Conservation (phyloP, 2,113 vertebrate species). For the Centropus unirufus region DNA sequence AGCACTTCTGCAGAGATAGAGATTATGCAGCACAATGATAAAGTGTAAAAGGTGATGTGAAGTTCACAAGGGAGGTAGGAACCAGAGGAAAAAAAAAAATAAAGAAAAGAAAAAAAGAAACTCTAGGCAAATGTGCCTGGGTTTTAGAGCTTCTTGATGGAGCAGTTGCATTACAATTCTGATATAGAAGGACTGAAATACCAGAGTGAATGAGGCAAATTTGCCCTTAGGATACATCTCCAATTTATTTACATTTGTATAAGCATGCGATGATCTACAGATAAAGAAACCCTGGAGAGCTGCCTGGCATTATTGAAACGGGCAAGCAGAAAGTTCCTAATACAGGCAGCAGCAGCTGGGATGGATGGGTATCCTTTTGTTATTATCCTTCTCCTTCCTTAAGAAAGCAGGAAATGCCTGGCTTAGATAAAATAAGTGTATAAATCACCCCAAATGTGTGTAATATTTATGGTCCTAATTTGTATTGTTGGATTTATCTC, state of each 20-base stretch:
- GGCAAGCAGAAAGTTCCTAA: background rate
- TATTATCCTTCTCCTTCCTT: background rate
- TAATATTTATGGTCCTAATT: constrained; percentile 53
- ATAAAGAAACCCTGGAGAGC: background rate
- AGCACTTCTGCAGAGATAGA: background rate
- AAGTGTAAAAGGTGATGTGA: constrained; percentile 39
- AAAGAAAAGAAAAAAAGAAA: background rate
- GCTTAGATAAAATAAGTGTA: constrained; percentile 19
- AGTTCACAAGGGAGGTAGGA: background rate
- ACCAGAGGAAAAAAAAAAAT: background rate
- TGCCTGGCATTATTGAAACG: rapidly evolving
- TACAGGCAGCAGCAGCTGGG: background rate
- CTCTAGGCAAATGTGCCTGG: background rate
- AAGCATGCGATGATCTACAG: background rate
- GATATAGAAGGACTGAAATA: background rate
- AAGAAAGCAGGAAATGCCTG: background rate
- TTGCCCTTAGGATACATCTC: background rate
- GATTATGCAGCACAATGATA: constrained; percentile 16
- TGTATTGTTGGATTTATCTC: constrained; percentile 30
- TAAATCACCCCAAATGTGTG: background rate
- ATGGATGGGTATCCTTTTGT: background rate
- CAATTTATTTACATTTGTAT: background rate
- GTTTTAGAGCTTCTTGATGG: background rate
- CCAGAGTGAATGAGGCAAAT: background rate
- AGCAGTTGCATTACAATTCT: background rate